Evolutionary conservation across 2,797 vertebrate species (phyloP).

Genomic region (Melanotaenia maccullochi): DNA sequence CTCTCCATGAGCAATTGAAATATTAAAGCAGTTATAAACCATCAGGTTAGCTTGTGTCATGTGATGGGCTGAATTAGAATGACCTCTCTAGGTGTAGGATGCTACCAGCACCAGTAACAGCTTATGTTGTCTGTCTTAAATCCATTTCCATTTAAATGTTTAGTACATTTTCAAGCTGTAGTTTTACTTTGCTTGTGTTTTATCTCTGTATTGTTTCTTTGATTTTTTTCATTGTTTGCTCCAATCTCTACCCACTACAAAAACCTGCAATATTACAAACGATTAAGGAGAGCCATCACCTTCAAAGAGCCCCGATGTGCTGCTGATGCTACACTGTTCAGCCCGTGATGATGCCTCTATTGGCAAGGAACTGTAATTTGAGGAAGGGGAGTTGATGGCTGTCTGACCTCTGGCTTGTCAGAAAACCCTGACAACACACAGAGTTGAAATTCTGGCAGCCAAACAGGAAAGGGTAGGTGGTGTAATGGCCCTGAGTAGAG

Average conservation of each 20-base stretch:
- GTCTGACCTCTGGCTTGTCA: slow-evolving; percentile 65
- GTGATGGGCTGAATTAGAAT: slow-evolving; percentile 56
- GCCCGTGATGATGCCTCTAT: slow-evolving; percentile 53
- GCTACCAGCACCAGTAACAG: slow-evolving; percentile 17
- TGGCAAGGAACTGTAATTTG: slow-evolving; percentile 73
- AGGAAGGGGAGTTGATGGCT: slow-evolving; percentile 66
- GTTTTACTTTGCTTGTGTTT: slow-evolving; percentile 8
- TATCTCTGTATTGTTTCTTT: slow-evolving; percentile 27
- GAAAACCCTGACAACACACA: slow-evolving; percentile 48
- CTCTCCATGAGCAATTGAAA: slow-evolving; percentile 60
- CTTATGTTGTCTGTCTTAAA: slow-evolving; percentile 24
- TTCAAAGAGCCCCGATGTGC: slow-evolving; percentile 47
- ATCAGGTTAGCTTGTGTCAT: slow-evolving; percentile 31
- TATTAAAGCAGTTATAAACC: slow-evolving; percentile 73
- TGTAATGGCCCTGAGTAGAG: slow-evolving; percentile 73
- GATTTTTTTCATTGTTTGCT: slow-evolving; percentile 25
- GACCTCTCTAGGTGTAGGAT: slow-evolving; percentile 42
- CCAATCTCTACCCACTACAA: slow-evolving; percentile 13
- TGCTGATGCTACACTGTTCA: slow-evolving; percentile 36
- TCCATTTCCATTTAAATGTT: slow-evolving; percentile 35
- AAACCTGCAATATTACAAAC: slow-evolving; percentile 29
- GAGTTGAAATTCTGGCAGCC: slow-evolving; percentile 59
- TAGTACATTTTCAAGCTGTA: slow-evolving; percentile 3
- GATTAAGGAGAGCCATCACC: slow-evolving; percentile 27
- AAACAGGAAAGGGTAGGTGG: slow-evolving; percentile 55